phyloP scores from a whole-genome alignment of 2,888 invertebrate genomes.

The Nephrotoma guestfalica region DNA sequence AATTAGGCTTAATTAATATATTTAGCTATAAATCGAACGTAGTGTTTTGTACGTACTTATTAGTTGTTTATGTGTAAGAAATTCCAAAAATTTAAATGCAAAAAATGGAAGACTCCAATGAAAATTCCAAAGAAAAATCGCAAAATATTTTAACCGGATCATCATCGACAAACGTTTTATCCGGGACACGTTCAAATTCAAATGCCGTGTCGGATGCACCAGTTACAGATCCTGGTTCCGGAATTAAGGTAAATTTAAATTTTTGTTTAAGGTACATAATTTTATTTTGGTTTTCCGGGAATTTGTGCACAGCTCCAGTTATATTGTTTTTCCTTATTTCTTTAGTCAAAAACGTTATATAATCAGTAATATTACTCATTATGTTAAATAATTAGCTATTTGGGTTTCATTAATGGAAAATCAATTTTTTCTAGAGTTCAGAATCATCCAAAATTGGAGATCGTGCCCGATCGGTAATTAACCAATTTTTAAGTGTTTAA shows the following conservation, averaged over 20 bases:
- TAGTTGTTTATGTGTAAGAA: background rate
- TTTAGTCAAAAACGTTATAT: background rate
- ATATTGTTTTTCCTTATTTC: background rate
- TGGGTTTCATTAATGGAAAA: background rate
- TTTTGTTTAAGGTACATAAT: background rate
- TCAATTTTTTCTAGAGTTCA: background rate
- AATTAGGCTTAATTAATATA: background rate
- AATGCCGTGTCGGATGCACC: slow-evolving; percentile 55
- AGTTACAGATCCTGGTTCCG: slow-evolving; percentile 60
- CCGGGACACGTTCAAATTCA: slow-evolving; percentile 23
- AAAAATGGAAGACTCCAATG: background rate
- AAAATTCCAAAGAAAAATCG: background rate
- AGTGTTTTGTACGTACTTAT: background rate
- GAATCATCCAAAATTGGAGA: background rate
- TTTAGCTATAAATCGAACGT: background rate
- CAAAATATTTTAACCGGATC: background rate
- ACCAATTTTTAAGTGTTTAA: background rate
- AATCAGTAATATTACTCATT: background rate
- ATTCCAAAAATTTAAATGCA: background rate
- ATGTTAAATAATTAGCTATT: background rate
- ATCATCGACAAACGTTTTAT: background rate
- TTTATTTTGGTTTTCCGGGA: background rate
- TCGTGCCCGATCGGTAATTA: background rate
- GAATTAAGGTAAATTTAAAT: slow-evolving; percentile 32
- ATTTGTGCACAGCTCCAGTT: background rate